Conservation (phyloP, 64 coral and sea anemone species). For the Stichodactyla mertensii region DNA sequence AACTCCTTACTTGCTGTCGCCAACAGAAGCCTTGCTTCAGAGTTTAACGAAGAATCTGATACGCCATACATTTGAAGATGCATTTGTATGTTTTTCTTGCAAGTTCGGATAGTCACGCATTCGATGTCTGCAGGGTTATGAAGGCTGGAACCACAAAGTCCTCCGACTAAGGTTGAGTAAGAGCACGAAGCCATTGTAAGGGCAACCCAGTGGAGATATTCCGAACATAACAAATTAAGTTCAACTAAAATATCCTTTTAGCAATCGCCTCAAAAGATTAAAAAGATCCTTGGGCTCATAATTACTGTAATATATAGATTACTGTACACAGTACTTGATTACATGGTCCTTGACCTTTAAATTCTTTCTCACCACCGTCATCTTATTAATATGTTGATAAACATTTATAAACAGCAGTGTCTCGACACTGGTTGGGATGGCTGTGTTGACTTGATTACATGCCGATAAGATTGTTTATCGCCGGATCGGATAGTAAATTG, state of each 20-base stretch:
- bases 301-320: background rate
- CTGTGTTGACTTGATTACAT: background rate
- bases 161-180: constrained; percentile 1
- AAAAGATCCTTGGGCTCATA: background rate
- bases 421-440: background rate
- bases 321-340: background rate
- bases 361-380: too few species aligned
- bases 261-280: too few species aligned
- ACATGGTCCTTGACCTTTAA: background rate
- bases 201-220: background rate
- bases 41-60: constrained; percentile 3
- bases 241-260: background rate
- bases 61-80: background rate
- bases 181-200: constrained; percentile 2
- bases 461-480: background rate
- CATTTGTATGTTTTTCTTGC: background rate
- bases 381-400: background rate
- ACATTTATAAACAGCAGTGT: too few species aligned
- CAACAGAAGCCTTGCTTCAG: constrained; percentile 18
- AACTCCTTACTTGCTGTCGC: constrained; percentile 24
- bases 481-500: background rate
- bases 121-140: background rate
- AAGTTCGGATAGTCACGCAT: background rate
- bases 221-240: background rate
- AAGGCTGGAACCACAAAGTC: background rate